Base-by-base conservation (phyloP, 2,888 invertebrate species). In the Cephus pulcher region DNA sequence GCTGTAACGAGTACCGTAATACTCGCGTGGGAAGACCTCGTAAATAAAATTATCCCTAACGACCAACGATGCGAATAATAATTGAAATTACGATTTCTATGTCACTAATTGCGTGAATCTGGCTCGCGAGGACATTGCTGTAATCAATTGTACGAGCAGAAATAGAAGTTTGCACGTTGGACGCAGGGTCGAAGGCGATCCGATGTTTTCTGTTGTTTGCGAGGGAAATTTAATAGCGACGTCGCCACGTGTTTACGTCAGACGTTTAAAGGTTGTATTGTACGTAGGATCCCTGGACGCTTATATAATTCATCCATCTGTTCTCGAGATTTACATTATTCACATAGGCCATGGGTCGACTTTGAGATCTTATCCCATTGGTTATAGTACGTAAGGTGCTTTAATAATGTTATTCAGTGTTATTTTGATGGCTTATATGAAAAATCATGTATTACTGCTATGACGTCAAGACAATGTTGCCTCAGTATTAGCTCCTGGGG, bases 61-160 rank as follows among this genome's bases (percentile, higher is more conserved):
- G 75, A 75, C 75, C 76, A 73, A 81, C 69, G 78, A 76, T 30
- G 32, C 78, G 69, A 75, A 56, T 34, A 73, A 78, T 73, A 32
- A 34, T 32, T 23, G 12, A 73, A 82, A 87, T 82, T 82, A 83
- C 80, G 77, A 82, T 86, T 84, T 85, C 84, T 87, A 76, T 83
- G 82, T 80, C 83, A 79, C 77, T 84, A 56, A 56, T 56, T 86
- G 81, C 79, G 80, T 81, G 69, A 73, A 9, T 56, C 2, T 23
- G 9, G 9, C 0, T 23, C 56, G 23, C 56, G 23, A 56, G 56
- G 56, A 56, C 56, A 23, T 23, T 23, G 23, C 23, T 23, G 1
- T 23, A 9, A 56, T 56, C 56, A 56, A 56, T 56, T 15, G 56
- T 9, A 23, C 23, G 56, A 23, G 56, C 2, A 56, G 56, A 23